phyloP scores from a whole-genome alignment of 2,113 vertebrate species.

The Anser brachyrhynchus region DNA sequence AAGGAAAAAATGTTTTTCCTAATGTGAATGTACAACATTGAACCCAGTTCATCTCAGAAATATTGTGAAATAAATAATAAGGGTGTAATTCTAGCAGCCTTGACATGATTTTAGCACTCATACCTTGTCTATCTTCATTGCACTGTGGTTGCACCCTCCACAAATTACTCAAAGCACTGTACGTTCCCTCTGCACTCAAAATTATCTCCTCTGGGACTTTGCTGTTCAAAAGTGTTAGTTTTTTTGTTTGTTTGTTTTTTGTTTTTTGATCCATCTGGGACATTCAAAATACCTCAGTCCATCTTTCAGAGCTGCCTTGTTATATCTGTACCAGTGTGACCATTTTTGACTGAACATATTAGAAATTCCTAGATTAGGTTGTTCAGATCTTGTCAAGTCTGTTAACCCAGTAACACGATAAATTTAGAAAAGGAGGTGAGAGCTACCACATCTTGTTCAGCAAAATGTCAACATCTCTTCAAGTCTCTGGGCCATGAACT shows the following conservation, averaged over 20 bases:
- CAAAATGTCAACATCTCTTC: not conserved
- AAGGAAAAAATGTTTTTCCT: not conserved
- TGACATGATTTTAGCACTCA: not conserved
- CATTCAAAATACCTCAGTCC: not conserved
- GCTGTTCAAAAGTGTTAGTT: not conserved
- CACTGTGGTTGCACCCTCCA: not conserved
- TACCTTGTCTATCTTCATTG: not conserved
- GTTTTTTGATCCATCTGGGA: not conserved
- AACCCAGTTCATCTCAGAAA: not conserved
- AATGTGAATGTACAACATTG: not conserved
- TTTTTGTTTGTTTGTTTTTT: no score
- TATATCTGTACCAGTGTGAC: not conserved
- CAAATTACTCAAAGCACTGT: not conserved
- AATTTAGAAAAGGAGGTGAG: not conserved
- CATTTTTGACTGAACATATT: not conserved
- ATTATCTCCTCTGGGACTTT: not conserved
- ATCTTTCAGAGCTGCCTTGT: not conserved
- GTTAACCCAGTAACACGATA: not conserved
- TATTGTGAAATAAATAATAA: constrained; percentile 47
- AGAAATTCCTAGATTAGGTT: not conserved
- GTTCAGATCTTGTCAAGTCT: not conserved
- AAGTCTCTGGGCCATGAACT: not conserved
- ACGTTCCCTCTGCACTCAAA: not conserved
- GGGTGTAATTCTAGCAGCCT: not conserved
- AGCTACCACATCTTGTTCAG: not conserved